Evolutionary conservation across 2,113 vertebrate species (phyloP).

Genomic region (Oryzias melastigma): DNA sequence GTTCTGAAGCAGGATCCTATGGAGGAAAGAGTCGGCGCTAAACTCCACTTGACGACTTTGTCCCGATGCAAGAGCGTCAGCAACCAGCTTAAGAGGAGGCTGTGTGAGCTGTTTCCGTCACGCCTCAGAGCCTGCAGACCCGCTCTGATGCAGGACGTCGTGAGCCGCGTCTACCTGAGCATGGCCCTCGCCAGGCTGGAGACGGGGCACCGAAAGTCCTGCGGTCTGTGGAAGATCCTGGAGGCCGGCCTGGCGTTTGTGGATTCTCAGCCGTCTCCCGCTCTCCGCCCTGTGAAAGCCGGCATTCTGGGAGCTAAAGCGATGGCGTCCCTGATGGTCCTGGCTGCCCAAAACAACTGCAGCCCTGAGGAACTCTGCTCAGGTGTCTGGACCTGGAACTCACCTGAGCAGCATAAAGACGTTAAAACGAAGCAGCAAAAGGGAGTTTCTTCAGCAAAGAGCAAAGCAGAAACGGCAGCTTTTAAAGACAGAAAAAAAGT

Average conservation of each 20-base stretch:
- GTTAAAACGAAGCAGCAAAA: conserved; percentile 42
- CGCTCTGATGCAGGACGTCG: conserved; percentile 73
- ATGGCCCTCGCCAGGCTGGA: conserved; percentile 72
- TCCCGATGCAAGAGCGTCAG: conserved; percentile 62
- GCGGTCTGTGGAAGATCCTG: conserved; percentile 73
- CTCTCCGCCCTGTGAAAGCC: conserved; percentile 76
- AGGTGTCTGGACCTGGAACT: conserved; percentile 77
- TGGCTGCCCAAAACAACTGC: conserved; percentile 62
- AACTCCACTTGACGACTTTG: conserved; percentile 67
- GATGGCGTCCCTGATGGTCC: conserved; percentile 55
- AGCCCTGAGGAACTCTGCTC: conserved; percentile 73
- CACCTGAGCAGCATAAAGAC: conserved; percentile 26
- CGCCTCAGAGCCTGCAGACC: neutral
- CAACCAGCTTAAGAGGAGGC: conserved; percentile 47
- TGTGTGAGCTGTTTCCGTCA: conserved; percentile 42
- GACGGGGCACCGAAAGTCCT: conserved; percentile 37
- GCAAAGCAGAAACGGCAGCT: conserved; percentile 38
- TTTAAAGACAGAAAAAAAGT: neutral
- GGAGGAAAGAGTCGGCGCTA: conserved; percentile 44
- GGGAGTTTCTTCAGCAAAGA: neutral
- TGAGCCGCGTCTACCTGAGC: conserved; percentile 74
- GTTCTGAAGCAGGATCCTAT: conserved; percentile 46
- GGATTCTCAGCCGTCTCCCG: conserved; percentile 49
- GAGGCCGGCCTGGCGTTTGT: conserved; percentile 80
- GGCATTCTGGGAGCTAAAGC: conserved; percentile 79